These are phyloP conservation scores for Cynaeus angustus DNA, from an alignment of 2,888 invertebrate species.

Conservation along the genomic window DNA sequence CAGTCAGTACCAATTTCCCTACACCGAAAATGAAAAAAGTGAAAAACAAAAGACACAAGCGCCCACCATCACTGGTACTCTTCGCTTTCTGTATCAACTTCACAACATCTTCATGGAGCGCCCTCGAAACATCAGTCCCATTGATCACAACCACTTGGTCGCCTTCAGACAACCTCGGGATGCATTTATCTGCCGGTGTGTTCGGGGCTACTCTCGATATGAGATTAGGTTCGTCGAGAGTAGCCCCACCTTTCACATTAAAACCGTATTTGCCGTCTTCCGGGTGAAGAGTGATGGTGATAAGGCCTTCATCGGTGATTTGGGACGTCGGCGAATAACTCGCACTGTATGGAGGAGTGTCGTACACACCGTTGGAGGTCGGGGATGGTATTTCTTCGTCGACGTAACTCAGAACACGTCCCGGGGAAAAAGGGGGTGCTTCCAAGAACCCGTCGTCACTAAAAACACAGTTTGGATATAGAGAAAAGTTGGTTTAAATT, in stretches of 20 bases:
- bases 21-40: no score
- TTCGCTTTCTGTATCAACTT: constrained; percentile 88
- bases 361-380: constrained; percentile 67
- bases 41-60: no score
- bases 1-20: constrained; percentile 63
- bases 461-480: constrained; percentile 64
- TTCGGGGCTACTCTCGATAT: constrained; percentile 92
- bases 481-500: not conserved
- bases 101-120: constrained; percentile 95
- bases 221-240: constrained; percentile 86
- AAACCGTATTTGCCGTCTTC: constrained; percentile 93
- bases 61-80: constrained; percentile 64
- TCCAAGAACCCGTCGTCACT: constrained; percentile 91
- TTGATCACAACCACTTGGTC: constrained; percentile 97
- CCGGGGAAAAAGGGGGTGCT: constrained; percentile 76
- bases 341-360: constrained; percentile 70
- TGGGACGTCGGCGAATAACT: constrained; percentile 70
- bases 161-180: constrained; percentile 93
- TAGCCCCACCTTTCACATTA: constrained; percentile 84
- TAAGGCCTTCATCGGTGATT: constrained; percentile 76
- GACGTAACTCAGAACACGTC: constrained; percentile 81
- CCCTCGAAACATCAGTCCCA: constrained; percentile 90
- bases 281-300: constrained; percentile 85
- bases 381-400: constrained; percentile 78
- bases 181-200: constrained; percentile 90